Percentiles rank a stretch among this genome's conserved stretches.
These are phyloP conservation scores for Lemur catta DNA, from an alignment of 2,797 vertebrate species.

Conservation along the genomic window DNA sequence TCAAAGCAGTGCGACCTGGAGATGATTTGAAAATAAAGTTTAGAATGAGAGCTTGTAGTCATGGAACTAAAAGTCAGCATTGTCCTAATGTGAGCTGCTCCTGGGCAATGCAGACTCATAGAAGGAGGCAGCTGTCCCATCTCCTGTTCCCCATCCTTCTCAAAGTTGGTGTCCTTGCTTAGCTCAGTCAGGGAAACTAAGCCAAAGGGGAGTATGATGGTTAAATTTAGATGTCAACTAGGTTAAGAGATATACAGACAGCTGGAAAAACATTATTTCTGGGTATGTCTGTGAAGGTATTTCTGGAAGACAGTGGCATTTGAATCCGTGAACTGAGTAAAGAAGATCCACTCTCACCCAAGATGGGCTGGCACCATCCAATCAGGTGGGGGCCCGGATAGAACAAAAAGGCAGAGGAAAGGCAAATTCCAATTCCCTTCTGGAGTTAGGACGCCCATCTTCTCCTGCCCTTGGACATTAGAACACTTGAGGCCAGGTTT, in stretches of 20 bases:
- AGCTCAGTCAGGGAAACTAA: background rate
- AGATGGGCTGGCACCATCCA: background rate
- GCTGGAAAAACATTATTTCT: background rate
- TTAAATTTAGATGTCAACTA: background rate
- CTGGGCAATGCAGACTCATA: rapidly evolving
- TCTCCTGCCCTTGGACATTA: background rate
- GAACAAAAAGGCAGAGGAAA: background rate
- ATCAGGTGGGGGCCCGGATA: too few species aligned
- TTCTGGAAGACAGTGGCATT: background rate
- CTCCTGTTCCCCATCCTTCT: background rate
- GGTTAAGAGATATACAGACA: background rate
- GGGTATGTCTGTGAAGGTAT: background rate
- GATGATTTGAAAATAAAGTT: background rate
- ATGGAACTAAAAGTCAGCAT: background rate
- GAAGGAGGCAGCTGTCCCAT: background rate
- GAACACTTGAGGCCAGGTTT: background rate
- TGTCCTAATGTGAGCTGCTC: background rate
- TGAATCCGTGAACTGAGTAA: background rate
- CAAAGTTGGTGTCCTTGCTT: background rate
- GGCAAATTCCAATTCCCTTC: background rate
- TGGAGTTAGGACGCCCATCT: background rate
- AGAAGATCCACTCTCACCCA: background rate
- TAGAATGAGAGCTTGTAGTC: background rate
- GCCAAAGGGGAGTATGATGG: background rate
- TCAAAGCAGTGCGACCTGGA: background rate